phyloP scores from a whole-genome alignment of 2,113 vertebrate genomes.

The Menura novaehollandiae region DNA sequence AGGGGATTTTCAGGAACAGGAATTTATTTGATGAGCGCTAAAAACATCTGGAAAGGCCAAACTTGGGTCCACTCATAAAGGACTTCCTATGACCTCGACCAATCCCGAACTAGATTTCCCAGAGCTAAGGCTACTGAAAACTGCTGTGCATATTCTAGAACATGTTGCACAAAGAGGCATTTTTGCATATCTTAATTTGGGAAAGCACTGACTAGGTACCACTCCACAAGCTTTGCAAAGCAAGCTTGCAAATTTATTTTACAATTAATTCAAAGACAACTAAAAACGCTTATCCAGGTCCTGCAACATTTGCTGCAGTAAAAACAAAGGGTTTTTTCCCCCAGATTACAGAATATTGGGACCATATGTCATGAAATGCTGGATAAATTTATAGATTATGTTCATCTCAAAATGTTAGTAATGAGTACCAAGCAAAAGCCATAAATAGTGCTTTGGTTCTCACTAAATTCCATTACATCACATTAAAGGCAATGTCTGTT shows the following conservation, averaged over 20 bases:
- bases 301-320: not conserved
- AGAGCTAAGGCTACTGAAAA: not conserved
- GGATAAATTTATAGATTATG: not conserved
- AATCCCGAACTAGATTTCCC: not conserved
- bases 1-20: slow-evolving; percentile 45
- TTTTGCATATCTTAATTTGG: not conserved
- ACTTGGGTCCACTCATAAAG: slow-evolving; percentile 13
- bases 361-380: not conserved
- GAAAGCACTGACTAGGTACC: not conserved
- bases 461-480: not conserved
- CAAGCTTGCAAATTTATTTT: not conserved
- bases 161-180: rapidly evolving
- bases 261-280: not conserved
- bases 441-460: not conserved
- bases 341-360: not conserved
- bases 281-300: not conserved
- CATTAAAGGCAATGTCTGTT: not conserved
- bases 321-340: not conserved
- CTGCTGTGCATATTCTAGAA: not conserved
- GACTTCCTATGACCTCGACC: slow-evolving; percentile 30
- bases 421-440: not conserved
- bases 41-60: slow-evolving; percentile 38
- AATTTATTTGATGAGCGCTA: slow-evolving; percentile 28
- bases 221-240: not conserved
- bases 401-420: not conserved